Percentiles rank a stretch among this genome's conserved stretches.
Conservation (phyloP, 2,797 vertebrate genomes). For the Adelosebastes latens region DNA sequence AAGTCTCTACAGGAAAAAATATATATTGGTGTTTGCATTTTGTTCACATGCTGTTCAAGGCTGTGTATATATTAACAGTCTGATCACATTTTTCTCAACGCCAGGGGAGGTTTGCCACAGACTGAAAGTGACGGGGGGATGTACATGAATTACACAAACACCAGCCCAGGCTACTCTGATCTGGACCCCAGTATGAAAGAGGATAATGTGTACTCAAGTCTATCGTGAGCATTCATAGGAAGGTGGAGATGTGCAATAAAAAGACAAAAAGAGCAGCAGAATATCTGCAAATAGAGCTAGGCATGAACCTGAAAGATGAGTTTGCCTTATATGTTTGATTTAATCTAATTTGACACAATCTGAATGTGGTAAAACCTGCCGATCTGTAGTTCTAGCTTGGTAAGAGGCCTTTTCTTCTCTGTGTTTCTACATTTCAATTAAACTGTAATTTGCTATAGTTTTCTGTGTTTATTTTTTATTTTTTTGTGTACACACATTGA, state of each 20-base stretch:
- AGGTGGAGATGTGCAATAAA: neutral
- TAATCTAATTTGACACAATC: neutral
- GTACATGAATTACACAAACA: conserved; percentile 75
- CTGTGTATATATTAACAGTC: neutral
- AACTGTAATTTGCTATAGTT: neutral
- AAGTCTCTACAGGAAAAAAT: conserved; percentile 23
- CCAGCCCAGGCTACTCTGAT: conserved; percentile 53
- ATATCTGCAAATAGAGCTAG: neutral
- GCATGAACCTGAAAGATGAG: neutral
- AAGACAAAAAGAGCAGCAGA: neutral
- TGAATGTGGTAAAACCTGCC: neutral
- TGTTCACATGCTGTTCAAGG: neutral
- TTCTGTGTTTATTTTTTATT: neutral
- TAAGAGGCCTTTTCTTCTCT: neutral
- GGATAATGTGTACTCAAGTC: conserved; percentile 58
- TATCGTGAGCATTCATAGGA: conserved; percentile 40
- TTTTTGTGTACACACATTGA: too few relatives aligned
- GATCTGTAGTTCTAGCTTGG: fast-evolving
- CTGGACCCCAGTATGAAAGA: conserved; percentile 39
- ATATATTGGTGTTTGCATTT: neutral
- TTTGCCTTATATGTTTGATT: neutral
- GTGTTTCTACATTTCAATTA: neutral
- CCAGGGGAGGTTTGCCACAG: conserved; percentile 37
- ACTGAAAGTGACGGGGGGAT: conserved; percentile 32
- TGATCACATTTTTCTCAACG: neutral